A percentile compares a stretch with the other conserved stretches of the same genome.
phyloP scores from a whole-genome alignment of 64 coral and sea anemone genomes.

The Montipora capricornis region DNA sequence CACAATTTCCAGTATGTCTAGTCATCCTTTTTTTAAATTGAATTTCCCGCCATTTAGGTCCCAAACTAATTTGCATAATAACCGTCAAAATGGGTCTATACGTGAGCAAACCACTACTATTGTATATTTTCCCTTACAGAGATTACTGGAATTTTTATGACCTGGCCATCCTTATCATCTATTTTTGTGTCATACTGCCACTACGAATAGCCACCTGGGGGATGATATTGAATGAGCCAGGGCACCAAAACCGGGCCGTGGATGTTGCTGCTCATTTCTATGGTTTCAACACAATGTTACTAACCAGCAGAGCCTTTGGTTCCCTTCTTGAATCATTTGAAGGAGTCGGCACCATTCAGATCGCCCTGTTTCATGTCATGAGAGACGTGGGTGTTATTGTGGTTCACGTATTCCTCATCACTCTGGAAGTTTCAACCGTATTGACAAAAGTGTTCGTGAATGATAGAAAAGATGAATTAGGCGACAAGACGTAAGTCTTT shows the following conservation, averaged over 20 bases:
- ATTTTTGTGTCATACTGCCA: conserved; percentile 15
- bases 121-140: neutral
- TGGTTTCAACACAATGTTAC: conserved; percentile 60
- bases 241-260: neutral
- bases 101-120: too few relatives aligned
- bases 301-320: conserved; percentile 53
- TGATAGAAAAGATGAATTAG: neutral
- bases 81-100: too few relatives aligned
- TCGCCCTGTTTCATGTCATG: conserved; percentile 30
- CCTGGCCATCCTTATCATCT: conserved; percentile 13
- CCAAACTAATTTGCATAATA: too few relatives aligned
- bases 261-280: conserved; percentile 39
- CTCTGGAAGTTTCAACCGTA: conserved; percentile 28
- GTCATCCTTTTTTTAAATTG: too few relatives aligned
- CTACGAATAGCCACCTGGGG: conserved; percentile 38
- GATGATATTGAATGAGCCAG: neutral
- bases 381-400: neutral
- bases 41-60: too few relatives aligned
- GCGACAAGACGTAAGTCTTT: neutral
- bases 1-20: too few relatives aligned
- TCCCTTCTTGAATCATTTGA: conserved; percentile 14
- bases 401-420: neutral
- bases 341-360: conserved; percentile 28
- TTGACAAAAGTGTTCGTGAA: conserved; percentile 40
- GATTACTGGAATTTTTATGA: conserved; percentile 56